Evolutionary conservation across 2,797 vertebrate genomes (phyloP).

Genomic region (Sebastes cheni): DNA sequence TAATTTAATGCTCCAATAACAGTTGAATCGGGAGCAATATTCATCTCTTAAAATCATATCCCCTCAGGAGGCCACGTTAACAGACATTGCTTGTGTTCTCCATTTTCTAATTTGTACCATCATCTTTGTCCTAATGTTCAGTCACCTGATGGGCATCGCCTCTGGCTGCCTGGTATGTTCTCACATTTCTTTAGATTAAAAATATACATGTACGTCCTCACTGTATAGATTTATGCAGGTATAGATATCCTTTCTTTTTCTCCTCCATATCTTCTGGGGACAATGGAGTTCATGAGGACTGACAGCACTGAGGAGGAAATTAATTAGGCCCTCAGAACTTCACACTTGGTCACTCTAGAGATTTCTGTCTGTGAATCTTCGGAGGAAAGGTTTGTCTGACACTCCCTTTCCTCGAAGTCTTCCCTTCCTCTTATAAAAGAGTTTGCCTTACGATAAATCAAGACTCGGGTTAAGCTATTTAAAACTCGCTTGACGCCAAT

Average conservation of each 20-base stretch:
- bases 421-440: background rate
- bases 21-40: background rate
- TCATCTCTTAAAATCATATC: background rate
- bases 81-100: conserved; percentile 6
- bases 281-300: conserved; percentile 22
- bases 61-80: background rate
- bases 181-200: conserved; percentile 6
- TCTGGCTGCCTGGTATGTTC: background rate
- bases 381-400: conserved; percentile 12
- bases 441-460: conserved; percentile 8
- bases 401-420: background rate
- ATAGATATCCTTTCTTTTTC: conserved; percentile 11
- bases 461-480: background rate
- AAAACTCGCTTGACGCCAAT: background rate
- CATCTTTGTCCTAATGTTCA: background rate
- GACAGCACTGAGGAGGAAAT: conserved; percentile 29
- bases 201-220: background rate
- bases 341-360: conserved; percentile 42
- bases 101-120: conserved; percentile 20
- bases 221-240: background rate
- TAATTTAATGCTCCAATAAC: too few species aligned
- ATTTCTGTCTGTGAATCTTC: conserved; percentile 23
- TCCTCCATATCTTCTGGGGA: conserved; percentile 9
- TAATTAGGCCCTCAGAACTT: conserved; percentile 45
- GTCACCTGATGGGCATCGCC: conserved; percentile 2